Evolutionary conservation across 2,113 vertebrate genomes (phyloP), one percentile per base, ranked within the genome.

Genomic region (Callocephalon fimbriatum): DNA sequence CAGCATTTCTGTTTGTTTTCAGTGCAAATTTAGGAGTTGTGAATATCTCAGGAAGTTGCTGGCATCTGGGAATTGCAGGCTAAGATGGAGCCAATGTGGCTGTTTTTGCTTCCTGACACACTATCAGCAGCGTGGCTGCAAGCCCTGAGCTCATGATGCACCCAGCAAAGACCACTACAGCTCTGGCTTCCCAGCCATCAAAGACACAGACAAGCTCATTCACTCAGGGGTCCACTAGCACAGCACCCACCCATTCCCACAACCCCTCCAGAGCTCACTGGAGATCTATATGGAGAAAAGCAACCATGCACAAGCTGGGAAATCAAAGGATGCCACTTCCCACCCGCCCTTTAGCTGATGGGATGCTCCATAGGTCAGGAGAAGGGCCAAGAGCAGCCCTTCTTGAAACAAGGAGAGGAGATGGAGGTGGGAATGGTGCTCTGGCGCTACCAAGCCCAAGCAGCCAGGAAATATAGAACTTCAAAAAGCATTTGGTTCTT

Each of bases 31-130:
- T 82, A 47, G 78, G 31, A 74, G 88, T 53, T 85, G 74, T 40
- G 91, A 90, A 54, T 59, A 26, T 75, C 86, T 95, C 70, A 38
- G 70, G 78, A 51, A 94, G 78, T 45, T 90, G 93, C 74, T 90
- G 78, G 82, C 86, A 85, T 32, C 40, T 77, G 88, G 81, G 81
- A 40, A 74, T 87, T 90, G 87, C 20, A 86, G 81, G 73, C 75
- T 58, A 20, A 65, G 63, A 45, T 0, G 4, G 48, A 91, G 59
- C 59, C 50, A 2, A 12, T 2, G 10, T 1, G 53, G 79, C 47
- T 86, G 59, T 2, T 35, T 86, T 86, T 2, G 3, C 54, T 74
- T 47, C 96, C 91, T 73, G 84, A 58, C 32, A 0, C 1, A 15
- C 2, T 32, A 47, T 2, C 61, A 12, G 73, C 20, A 16, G 14